These are phyloP conservation scores for Smutsia temminckii DNA, from an alignment of 2,797 vertebrate genomes.

Conservation along the genomic window DNA sequence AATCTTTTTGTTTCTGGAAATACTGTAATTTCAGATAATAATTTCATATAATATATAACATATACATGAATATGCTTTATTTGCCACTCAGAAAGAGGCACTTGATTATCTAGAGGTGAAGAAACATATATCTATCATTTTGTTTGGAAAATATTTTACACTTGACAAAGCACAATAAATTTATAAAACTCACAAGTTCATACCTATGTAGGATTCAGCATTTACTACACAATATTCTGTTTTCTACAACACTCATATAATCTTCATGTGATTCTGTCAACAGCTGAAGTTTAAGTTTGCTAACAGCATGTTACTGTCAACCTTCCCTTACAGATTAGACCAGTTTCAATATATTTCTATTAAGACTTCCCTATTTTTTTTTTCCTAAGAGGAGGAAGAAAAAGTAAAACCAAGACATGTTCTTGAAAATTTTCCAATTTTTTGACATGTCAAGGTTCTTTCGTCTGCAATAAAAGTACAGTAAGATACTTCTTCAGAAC, in stretches of 20 bases:
- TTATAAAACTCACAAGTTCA: not conserved
- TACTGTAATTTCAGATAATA: not conserved
- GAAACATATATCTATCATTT: not conserved
- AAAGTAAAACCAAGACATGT: not conserved
- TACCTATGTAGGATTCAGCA: not conserved
- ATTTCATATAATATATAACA: not conserved
- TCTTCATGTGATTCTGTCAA: accelerated
- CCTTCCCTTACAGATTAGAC: not conserved
- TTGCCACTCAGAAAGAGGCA: not conserved
- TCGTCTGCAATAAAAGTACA: not conserved
- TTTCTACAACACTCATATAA: not conserved
- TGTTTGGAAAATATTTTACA: not conserved
- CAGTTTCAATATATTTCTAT: not conserved
- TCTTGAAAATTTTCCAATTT: not conserved
- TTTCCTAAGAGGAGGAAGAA: not conserved
- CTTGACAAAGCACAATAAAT: not conserved
- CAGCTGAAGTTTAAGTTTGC: not conserved
- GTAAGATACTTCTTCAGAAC: not conserved
- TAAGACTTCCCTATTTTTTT: not conserved
- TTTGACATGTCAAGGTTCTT: not conserved
- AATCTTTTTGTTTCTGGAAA: not conserved
- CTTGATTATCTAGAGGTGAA: not conserved
- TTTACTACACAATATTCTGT: not conserved
- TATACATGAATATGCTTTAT: not conserved
- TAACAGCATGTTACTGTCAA: not conserved